Evolutionary conservation across 1,140 invertebrate species (phyloP), one percentile per base, ranked within the genome.

Genomic region (Venustaconcha ellipsiformis): DNA sequence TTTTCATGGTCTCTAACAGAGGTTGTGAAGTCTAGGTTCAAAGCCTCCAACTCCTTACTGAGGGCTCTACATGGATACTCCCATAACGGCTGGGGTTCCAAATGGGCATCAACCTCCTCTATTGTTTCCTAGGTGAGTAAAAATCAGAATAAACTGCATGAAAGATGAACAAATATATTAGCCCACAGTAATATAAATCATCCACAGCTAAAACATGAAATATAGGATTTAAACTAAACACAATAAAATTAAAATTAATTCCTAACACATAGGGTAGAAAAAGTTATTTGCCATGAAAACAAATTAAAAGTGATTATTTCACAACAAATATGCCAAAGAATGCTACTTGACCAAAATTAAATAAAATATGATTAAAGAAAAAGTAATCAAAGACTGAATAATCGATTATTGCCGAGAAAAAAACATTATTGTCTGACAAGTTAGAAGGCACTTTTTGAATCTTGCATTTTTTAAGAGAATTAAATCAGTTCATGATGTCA

Each of bases 21-120:
- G 17, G n/a, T 23, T 17, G 74, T 60, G n/a, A 70, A 60, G 26
- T 76, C 74, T 57, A 76, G 48, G 18, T 64, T 14, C 12, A 76
- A 15, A 6, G 72, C 15, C 5, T 14, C 12, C 37, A 37, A 26
- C n/a, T 18, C 68, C 1, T 55, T 48, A 56, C 74, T 70, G 26
- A 59, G 57, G 57, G 94, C 92, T 63, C 84, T 90, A 26, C 93
- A 92, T 14, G 96, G 95, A 90, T 99, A 98, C 90, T 99, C 97
- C 97, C 97, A 99, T 6, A 99, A 90, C 1, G 97, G 96, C 83
- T 99, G 96, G 0, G 95, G 93, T 88, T 99, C 97, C 18, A 98
- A 91, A 20, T 92, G 89, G 73, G 92, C 92, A 89, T 98, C 95
- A 78, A 93, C 93, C 82, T 94, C 93, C 18, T 92, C 89, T 67